phyloP scores from a whole-genome alignment of 2,797 vertebrate species.

The Lagocephalus sceleratus region DNA sequence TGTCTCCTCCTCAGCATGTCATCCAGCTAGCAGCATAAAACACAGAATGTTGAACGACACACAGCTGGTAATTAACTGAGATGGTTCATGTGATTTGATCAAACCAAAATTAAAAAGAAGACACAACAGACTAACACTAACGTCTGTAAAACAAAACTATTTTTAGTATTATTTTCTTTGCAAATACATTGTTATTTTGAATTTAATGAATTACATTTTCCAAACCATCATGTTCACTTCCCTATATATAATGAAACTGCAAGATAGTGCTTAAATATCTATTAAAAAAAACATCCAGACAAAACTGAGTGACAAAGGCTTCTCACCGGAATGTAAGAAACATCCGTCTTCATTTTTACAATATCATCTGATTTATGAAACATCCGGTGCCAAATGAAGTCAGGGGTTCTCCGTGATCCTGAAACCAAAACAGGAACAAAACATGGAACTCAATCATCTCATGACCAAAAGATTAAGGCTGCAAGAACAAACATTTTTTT shows the following conservation, averaged over 20 bases:
- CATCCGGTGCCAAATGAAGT: constrained; percentile 7
- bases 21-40: constrained; percentile 52
- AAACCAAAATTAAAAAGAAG: no score
- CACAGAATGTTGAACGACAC: neutral
- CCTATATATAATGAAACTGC: no score
- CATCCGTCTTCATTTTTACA: constrained; percentile 52
- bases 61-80: neutral
- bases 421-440: constrained; percentile 25
- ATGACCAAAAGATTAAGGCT: neutral
- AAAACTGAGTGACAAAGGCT: neutral
- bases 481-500: neutral
- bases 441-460: neutral
- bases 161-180: no score
- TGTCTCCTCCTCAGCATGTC: constrained; percentile 39
- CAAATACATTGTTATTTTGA: no score
- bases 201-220: no score
- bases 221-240: no score
- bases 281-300: neutral
- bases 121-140: no score
- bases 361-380: neutral
- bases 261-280: no score
- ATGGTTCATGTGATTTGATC: no score
- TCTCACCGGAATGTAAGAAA: constrained; percentile 65
- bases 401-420: constrained; percentile 18
- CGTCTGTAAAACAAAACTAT: no score